A percentile compares a stretch with the other conserved stretches of the same genome.
Conservation (phyloP, 1,140 invertebrate genomes). For the Oscheius sp. region DNA sequence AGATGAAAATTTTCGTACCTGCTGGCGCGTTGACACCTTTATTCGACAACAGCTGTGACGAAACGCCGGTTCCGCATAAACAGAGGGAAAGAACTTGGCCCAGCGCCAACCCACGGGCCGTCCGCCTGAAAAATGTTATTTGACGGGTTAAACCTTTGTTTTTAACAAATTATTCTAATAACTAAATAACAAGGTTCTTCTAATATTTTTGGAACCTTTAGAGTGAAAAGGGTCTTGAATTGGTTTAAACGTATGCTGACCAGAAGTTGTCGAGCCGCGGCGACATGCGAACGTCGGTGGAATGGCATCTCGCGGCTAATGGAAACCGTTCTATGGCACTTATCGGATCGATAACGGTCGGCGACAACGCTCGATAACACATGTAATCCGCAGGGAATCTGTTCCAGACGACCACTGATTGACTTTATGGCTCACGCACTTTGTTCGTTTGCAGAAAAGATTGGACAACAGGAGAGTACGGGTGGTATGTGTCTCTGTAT, state of each 20-base stretch:
- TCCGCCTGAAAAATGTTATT: conserved; percentile 47
- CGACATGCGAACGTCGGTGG: too few relatives aligned
- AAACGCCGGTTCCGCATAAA: conserved; percentile 54
- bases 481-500: too few relatives aligned
- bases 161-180: not conserved
- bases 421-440: conserved; percentile 10
- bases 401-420: conserved; percentile 7
- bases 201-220: not conserved
- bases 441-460: not conserved
- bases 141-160: not conserved
- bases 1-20: conserved; percentile 40
- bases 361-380: too few relatives aligned
- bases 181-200: not conserved
- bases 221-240: conserved; percentile 18
- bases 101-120: conserved; percentile 44
- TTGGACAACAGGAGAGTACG: not conserved
- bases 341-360: too few relatives aligned
- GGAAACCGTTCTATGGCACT: too few relatives aligned
- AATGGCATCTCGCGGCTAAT: too few relatives aligned
- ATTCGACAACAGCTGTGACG: conserved; percentile 42
- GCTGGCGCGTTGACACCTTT: conserved; percentile 53
- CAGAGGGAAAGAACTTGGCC: conserved; percentile 56
- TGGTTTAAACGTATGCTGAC: not conserved
- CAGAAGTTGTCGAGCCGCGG: too few relatives aligned
- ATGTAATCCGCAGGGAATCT: too few relatives aligned